phyloP scores from a whole-genome alignment of 2,797 vertebrate species.

The Cuculus canorus region DNA sequence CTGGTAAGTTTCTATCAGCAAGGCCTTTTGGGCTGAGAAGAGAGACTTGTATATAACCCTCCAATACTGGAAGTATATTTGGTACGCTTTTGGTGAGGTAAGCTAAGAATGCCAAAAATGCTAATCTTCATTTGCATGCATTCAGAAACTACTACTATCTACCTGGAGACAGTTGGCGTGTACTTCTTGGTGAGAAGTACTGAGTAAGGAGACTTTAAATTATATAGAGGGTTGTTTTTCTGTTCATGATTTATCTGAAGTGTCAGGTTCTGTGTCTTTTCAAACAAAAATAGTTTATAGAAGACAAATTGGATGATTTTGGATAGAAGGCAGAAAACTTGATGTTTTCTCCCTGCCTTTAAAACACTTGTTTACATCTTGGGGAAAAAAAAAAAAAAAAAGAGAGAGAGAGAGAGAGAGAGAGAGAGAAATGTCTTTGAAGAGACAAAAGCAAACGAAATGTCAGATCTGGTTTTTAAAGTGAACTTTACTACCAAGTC shows the following conservation, averaged over 20 bases:
- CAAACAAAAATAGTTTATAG: conserved; percentile 60
- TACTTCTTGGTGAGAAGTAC: background rate
- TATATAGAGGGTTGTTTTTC: conserved; percentile 37
- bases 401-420: background rate
- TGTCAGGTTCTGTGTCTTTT: conserved; percentile 55
- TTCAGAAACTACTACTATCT: background rate
- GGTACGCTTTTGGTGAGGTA: background rate
- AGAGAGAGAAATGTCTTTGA: conserved; percentile 58
- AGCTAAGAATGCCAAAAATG: background rate
- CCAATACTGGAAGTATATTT: background rate
- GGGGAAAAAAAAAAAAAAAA: background rate
- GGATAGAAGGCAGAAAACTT: conserved; percentile 32
- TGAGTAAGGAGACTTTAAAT: background rate
- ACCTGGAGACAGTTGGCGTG: background rate
- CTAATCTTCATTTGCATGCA: background rate
- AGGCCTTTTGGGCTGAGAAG: background rate
- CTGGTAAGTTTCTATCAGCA: background rate
- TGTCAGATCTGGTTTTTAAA: conserved; percentile 68
- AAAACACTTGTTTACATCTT: conserved; percentile 72
- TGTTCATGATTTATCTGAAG: conserved; percentile 54
- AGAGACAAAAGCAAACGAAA: conserved; percentile 68
- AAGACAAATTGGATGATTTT: conserved; percentile 60
- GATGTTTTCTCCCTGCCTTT: conserved; percentile 40
- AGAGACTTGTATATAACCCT: background rate
- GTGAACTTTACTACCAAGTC: conserved; percentile 68